Base-by-base conservation (phyloP, 2,888 invertebrate genomes). In the Caenorhabditis parvicauda region DNA sequence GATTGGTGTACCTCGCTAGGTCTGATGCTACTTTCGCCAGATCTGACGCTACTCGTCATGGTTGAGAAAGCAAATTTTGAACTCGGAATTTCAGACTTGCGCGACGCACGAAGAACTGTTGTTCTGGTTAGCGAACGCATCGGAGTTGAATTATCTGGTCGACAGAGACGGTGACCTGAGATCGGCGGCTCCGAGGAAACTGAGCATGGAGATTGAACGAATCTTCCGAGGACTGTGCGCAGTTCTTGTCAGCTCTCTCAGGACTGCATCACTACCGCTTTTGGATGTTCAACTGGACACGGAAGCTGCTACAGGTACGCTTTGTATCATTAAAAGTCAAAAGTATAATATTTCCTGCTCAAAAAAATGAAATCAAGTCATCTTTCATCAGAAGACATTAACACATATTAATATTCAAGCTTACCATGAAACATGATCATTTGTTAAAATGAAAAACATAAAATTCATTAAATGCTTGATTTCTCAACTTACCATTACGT, bases 81-180 rank as follows among this genome's bases (percentile, higher is more conserved):
- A 32, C n/a, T 17, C 19, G 12, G 17, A 41, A 7, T 35, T 59
- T 29, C 52, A 65, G 55, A 65, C 67, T 27, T 90, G 90, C 82
- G 87, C 89, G 61, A 92, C 92, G 81, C 89, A 90, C 0, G 88
- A 89, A 21, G 89, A 72, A 9, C 54, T 81, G 41, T 71, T 92
- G 1, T 90, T 93, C 80, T 98, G 96, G 96, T 88, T 98, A 86
- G 94, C 96, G 14, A 98, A 98, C 82, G 89, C 93, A 12, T 93
- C 94, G 38, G 98, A 98, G 84, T 86, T 98, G 54, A 56, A 75
- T 22, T 65, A 76, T 64, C 94, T 98, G 84, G 85, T 95, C 35
- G 95, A 95, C 83, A 9, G 56, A 7, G 60, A 64, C 39, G 49
- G 17, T 39, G 54, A 60, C 12, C 24, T 64, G 54, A 64, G 53